Base-by-base conservation (phyloP, 2,888 invertebrate genomes). In the Drosophila setosimentum region DNA sequence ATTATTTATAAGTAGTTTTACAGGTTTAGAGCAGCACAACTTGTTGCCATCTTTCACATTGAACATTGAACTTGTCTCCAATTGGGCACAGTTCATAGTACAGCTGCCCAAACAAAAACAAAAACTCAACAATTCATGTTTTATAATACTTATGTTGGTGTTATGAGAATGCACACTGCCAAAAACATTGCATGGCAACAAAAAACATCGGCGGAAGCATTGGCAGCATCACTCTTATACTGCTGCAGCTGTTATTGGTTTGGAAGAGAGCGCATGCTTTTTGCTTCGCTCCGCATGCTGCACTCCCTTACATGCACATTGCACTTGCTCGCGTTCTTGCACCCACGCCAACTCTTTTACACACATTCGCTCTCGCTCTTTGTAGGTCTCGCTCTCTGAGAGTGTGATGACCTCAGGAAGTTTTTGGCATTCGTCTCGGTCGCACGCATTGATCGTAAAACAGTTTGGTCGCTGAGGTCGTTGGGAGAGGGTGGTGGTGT, bases 1-100 rank as follows among this genome's bases (percentile, higher is more conserved):
- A 68, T 78, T 68, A 61, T 33, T 53, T 66, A 29, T 53, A 57
- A 78, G 60, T 63, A 62, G 62, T 60, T 50, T 58, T 71, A 59
- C 84, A 64, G 87, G 77, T 82, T 84, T 68, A 13, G 69, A 70
- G 75, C 70, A 63, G 72, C 45, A 68, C 16, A 85, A 82, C 89
- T 75, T 66, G 80, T 80, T 88, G 79, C 57, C 74, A 66, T 79
- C 27, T 27, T 29, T 16, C 72, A 62, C 83, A 82, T 80, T 83
- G 78, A 83, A 86, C 83, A 80, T 57, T 75, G 58, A 73, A 66
- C 69, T 68, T 78, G 72, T 32, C 27, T 29, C 11, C 37, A 45
- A 13, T 54, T 50, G 53, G 57, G 57, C 70, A 70, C 62, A 67
- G 73, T 60, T 68, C 42, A 53, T 48, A 64, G 50, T 64, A 40